Percentiles rank a stretch among this genome's conserved stretches.
Evolutionary conservation across 2,888 invertebrate genomes (phyloP).

Genomic region (Congeria kusceri): DNA sequence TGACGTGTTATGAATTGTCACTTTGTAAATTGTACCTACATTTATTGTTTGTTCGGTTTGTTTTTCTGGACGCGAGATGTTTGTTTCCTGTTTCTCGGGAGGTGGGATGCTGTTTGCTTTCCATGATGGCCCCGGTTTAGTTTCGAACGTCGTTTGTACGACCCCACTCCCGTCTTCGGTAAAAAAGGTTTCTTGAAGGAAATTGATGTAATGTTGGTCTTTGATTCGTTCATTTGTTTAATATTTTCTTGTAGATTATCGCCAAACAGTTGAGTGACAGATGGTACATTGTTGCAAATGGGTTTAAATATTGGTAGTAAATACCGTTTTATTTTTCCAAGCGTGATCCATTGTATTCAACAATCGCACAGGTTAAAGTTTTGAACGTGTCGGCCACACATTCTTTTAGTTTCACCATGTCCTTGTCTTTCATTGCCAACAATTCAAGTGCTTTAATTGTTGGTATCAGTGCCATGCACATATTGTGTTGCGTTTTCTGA

Average conservation of each 20-base stretch:
- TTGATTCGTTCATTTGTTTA: too few relatives aligned
- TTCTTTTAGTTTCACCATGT: not conserved
- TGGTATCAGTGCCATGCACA: too few relatives aligned
- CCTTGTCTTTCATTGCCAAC: too few relatives aligned
- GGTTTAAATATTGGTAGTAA: not conserved
- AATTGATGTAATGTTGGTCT: not conserved
- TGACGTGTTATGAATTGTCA: too few relatives aligned
- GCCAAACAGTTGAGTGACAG: not conserved
- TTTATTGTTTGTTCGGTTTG: not conserved
- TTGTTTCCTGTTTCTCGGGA: not conserved
- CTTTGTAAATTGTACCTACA: not conserved
- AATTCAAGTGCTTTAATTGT: too few relatives aligned
- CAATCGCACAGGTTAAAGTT: not conserved
- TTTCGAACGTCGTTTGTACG: too few relatives aligned
- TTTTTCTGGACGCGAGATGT: too few relatives aligned
- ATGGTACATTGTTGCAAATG: not conserved
- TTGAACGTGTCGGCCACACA: too few relatives aligned
- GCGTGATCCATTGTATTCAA: not conserved
- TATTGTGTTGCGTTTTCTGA: not conserved
- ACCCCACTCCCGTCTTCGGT: too few relatives aligned
- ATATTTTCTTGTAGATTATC: constrained; percentile 11
- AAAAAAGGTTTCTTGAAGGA: not conserved
- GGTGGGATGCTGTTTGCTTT: too few relatives aligned
- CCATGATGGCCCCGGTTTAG: too few relatives aligned
- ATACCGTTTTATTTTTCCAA: constrained; percentile 5